Evolutionary conservation across 2,797 vertebrate species (phyloP).

Genomic region (Florisuga fusca): DNA sequence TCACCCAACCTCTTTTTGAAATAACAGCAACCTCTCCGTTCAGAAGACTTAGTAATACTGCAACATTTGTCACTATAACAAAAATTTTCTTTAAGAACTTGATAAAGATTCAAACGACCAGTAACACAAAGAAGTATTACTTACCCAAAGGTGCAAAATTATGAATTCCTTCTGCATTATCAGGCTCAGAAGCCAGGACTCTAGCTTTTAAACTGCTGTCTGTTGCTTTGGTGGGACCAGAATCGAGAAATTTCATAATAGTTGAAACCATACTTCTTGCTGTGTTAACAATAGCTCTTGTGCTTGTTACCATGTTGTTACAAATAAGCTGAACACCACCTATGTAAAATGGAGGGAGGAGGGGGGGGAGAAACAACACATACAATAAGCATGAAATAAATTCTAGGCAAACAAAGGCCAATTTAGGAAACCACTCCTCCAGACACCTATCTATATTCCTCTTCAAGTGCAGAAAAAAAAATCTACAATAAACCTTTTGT

Average conservation of each 20-base stretch:
- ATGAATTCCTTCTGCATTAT: conserved; percentile 98
- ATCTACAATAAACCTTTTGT: not conserved
- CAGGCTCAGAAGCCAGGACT: conserved; percentile 95
- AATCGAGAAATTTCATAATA: conserved; percentile 99
- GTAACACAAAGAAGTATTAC: not conserved
- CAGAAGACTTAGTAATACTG: not conserved
- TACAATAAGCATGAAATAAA: not conserved
- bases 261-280: conserved; percentile 99
- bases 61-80: not conserved
- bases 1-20: not conserved
- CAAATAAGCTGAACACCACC: conserved; percentile 98
- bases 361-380: not conserved
- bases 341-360: conserved; percentile 7
- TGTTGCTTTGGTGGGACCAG: conserved; percentile 91
- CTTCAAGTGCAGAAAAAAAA: not conserved
- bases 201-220: conserved; percentile 95
- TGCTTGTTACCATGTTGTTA: conserved; percentile 99
- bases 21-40: not conserved
- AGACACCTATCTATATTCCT: not conserved
- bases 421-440: not conserved
- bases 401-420: not conserved
- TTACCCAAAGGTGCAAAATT: conserved; percentile 97
- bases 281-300: conserved; percentile 98
- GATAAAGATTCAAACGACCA: not conserved
- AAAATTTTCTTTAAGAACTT: not conserved